Percentiles rank a stretch among this genome's conserved stretches.
Conservation (phyloP, 1,140 invertebrate genomes). For the Sesamia nonagrioides region DNA sequence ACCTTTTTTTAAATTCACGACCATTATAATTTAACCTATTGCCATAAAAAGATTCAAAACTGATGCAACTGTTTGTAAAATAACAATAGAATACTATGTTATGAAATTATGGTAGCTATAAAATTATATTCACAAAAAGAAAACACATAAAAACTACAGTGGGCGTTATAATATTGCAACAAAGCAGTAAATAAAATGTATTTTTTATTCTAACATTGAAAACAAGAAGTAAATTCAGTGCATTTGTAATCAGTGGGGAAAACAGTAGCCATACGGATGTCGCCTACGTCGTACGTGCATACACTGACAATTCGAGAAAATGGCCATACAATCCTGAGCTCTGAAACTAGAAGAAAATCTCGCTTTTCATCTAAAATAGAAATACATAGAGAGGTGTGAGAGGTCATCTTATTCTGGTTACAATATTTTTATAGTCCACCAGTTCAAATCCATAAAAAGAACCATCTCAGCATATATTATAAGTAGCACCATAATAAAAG, state of each 20-base stretch:
- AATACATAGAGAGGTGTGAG: conserved; percentile 45
- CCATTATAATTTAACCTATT: neutral
- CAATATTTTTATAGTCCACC: conserved; percentile 70
- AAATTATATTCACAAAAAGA: conserved; percentile 13
- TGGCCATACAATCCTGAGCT: conserved; percentile 63
- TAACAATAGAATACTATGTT: conserved; percentile 24
- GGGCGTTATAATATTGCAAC: conserved; percentile 33
- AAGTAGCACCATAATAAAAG: conserved; percentile 50
- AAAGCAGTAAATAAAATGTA: conserved; percentile 9
- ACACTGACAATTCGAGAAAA: conserved; percentile 65
- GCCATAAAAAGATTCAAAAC: neutral
- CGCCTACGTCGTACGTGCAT: conserved; percentile 74
- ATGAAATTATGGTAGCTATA: neutral
- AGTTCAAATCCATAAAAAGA: conserved; percentile 75
- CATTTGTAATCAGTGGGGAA: conserved; percentile 77
- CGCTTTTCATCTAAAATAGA: conserved; percentile 51
- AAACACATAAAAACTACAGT: conserved; percentile 28
- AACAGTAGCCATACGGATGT: conserved; percentile 78
- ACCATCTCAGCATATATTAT: conserved; percentile 70
- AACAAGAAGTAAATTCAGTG: conserved; percentile 63
- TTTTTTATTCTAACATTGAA: conserved; percentile 52
- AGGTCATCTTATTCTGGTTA: conserved; percentile 62
- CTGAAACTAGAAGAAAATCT: conserved; percentile 38
- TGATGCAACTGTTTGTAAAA: conserved; percentile 5
- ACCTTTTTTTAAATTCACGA: neutral